A percentile compares a stretch with the other conserved stretches of the same genome.
Evolutionary conservation across 2,797 vertebrate genomes (phyloP).

Genomic region (Arrhamphus sclerolepis): DNA sequence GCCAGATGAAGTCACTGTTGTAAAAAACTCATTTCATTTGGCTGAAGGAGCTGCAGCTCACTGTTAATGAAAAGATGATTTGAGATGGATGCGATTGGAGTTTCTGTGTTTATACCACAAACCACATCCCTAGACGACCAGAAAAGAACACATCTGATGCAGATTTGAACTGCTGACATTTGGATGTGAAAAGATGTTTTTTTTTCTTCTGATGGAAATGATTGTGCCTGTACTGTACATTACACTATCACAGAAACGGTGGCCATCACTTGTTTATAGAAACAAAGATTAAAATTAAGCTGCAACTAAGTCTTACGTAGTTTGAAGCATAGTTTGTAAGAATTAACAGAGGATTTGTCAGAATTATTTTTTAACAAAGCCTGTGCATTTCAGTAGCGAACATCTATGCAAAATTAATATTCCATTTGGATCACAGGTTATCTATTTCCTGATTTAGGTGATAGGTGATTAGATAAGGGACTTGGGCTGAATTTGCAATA

Average conservation of each 20-base stretch:
- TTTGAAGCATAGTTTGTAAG: neutral
- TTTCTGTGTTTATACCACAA: slow-evolving; percentile 42
- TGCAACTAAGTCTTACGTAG: neutral
- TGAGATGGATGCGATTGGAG: slow-evolving; percentile 45
- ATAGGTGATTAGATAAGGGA: neutral
- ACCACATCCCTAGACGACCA: slow-evolving; percentile 22
- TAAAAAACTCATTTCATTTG: slow-evolving; percentile 63
- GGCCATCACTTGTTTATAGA: slow-evolving; percentile 2
- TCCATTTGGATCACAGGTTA: neutral
- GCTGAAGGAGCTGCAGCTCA: slow-evolving; percentile 42
- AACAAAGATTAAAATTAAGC: neutral
- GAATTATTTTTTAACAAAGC: neutral
- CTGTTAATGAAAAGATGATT: slow-evolving; percentile 45
- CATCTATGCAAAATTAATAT: neutral
- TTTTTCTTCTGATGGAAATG: slow-evolving; percentile 15
- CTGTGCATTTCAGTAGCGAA: too few species aligned
- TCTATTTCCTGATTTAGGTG: neutral
- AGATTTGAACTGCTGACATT: slow-evolving; percentile 25
- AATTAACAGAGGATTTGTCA: neutral
- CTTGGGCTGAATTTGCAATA: neutral
- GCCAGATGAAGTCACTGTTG: slow-evolving; percentile 72
- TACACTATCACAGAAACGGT: slow-evolving; percentile 6
- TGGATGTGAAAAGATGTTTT: slow-evolving; percentile 18
- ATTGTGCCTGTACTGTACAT: slow-evolving; percentile 11
- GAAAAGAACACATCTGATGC: slow-evolving; percentile 22